Evolutionary conservation across 1,140 invertebrate species (phyloP).

Genomic region (Diuraphis noxia): DNA sequence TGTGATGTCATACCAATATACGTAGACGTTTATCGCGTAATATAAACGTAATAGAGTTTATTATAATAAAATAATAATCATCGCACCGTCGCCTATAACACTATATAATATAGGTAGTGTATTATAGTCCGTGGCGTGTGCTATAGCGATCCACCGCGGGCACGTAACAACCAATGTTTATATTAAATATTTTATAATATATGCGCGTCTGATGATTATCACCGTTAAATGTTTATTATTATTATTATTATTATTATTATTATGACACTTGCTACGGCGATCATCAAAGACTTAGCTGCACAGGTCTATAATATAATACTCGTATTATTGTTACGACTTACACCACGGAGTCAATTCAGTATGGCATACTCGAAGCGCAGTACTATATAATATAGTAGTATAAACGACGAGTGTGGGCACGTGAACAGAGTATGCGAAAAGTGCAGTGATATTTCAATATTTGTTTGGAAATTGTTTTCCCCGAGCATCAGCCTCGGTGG

Average conservation of each 20-base stretch:
- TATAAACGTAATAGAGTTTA: background rate
- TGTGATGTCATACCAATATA: background rate
- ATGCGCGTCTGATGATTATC: background rate
- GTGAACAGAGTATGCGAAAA: background rate
- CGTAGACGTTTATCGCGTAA: background rate
- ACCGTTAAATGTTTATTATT: background rate
- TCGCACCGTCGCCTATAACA: background rate
- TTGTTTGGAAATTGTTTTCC: background rate
- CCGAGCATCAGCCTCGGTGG: background rate
- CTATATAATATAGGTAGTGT: no score
- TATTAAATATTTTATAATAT: background rate
- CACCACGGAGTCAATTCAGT: background rate
- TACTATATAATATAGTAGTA: background rate
- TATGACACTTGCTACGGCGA: background rate
- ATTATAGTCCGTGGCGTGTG: background rate
- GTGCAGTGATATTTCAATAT: background rate
- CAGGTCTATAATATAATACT: background rate
- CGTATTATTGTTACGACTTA: background rate
- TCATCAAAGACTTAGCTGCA: background rate
- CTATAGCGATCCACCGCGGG: background rate
- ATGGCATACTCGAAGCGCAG: background rate
- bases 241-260: background rate
- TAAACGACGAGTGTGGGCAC: background rate
- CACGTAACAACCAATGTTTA: background rate
- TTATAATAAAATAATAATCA: background rate